A percentile compares a stretch with the other conserved stretches of the same genome.
Evolutionary conservation across 2,888 invertebrate genomes (phyloP).

Genomic region (Acronicta leporina): DNA sequence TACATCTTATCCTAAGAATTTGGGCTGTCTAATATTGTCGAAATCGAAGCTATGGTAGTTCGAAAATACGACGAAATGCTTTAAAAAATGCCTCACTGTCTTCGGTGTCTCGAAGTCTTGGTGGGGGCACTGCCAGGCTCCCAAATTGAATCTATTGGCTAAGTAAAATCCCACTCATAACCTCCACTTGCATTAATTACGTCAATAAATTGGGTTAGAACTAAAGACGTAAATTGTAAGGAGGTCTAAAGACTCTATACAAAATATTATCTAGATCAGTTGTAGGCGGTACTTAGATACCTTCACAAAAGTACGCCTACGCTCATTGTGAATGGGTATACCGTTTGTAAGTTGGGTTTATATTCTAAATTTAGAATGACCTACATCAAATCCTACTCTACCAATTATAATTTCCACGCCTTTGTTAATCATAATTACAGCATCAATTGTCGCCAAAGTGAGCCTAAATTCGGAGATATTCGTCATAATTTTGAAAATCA

Average conservation of each 20-base stretch:
- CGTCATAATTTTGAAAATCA: conserved; percentile 26
- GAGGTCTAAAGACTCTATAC: neutral
- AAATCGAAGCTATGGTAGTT: too few species aligned
- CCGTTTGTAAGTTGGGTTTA: neutral
- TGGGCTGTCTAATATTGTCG: too few species aligned
- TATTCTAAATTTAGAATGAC: neutral
- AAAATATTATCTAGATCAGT: neutral
- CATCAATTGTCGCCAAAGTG: conserved; percentile 24
- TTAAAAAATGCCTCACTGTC: too few species aligned
- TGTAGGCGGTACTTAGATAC: neutral
- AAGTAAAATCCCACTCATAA: too few species aligned
- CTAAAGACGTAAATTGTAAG: too few species aligned
- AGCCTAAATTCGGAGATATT: conserved; percentile 10
- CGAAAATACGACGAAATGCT: too few species aligned
- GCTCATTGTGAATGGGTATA: neutral
- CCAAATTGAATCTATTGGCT: too few species aligned
- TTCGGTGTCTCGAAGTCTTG: too few species aligned
- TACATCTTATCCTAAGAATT: too few species aligned
- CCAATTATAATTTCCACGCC: conserved; percentile 4
- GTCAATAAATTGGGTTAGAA: conserved; percentile 1
- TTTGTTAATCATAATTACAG: conserved; percentile 8
- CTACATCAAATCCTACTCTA: neutral
- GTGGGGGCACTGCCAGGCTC: too few species aligned
- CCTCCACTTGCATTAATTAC: too few species aligned
- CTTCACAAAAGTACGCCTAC: neutral